Evolutionary conservation across 1,140 invertebrate species (phyloP).

Genomic region (Drosophila nikananu): DNA sequence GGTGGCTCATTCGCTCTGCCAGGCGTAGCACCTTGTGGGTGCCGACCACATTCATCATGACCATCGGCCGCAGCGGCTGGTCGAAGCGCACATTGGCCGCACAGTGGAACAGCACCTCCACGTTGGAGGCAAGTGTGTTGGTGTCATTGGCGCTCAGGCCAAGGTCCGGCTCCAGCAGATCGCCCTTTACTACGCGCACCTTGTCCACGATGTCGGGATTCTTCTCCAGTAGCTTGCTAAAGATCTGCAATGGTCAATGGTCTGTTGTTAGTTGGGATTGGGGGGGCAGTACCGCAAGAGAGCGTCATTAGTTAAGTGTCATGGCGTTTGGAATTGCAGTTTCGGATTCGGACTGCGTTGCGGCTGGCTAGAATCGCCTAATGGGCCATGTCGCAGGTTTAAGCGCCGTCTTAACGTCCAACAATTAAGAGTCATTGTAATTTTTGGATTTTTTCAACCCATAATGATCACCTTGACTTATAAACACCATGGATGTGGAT

Average conservation of each 20-base stretch:
- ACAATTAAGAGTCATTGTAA: constrained; percentile 77
- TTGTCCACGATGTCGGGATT: constrained; percentile 89
- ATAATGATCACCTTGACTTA: constrained; percentile 80
- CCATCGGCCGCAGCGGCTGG: constrained; percentile 91
- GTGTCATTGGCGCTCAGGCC: constrained; percentile 90
- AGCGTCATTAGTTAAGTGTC: constrained; percentile 64
- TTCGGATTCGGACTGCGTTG: constrained; percentile 10
- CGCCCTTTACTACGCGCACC: constrained; percentile 92
- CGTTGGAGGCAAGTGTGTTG: constrained; percentile 86
- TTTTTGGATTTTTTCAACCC: constrained; percentile 59
- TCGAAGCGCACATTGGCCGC: constrained; percentile 97
- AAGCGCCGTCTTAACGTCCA: constrained; percentile 40
- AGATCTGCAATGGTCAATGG: constrained; percentile 87
- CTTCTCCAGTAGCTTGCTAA: constrained; percentile 88
- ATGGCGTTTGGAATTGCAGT: constrained; percentile 38
- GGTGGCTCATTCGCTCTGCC: constrained; percentile 89
- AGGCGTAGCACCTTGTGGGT: constrained; percentile 89
- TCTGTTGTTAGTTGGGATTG: background rate
- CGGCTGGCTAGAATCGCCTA: constrained; percentile 55
- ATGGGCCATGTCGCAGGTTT: constrained; percentile 53
- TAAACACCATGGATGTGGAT: constrained; percentile 57
- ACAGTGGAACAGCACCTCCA: constrained; percentile 94
- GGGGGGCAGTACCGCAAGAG: constrained; percentile 9
- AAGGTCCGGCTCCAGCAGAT: constrained; percentile 92
- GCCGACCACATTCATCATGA: constrained; percentile 89